Conservation (phyloP, 2,888 invertebrate genomes). For the Frankliniella fusca region DNA sequence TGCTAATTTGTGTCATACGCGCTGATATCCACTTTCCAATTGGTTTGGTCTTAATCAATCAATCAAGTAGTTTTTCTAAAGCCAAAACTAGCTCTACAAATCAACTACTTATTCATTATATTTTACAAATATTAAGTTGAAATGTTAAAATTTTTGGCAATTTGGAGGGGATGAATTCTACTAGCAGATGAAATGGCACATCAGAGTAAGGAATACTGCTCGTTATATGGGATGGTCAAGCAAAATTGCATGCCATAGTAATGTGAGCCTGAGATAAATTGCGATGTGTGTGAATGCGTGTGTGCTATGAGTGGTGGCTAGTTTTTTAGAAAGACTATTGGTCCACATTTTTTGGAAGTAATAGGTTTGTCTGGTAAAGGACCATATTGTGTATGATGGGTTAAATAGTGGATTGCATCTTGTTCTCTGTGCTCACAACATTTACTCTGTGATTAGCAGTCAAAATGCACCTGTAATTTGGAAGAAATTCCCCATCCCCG, state of each 20-base stretch:
- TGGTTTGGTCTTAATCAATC: not conserved
- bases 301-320: not conserved
- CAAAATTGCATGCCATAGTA: conserved; percentile 20
- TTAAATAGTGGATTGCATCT: not conserved
- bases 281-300: conserved; percentile 13
- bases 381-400: not conserved
- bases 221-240: not conserved
- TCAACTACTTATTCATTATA: not conserved
- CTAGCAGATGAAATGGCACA: too few relatives aligned
- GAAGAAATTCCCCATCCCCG: conserved; percentile 2
- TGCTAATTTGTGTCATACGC: not conserved
- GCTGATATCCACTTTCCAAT: too few relatives aligned
- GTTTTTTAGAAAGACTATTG: not conserved
- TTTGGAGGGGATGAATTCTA: too few relatives aligned
- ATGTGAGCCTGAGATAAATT: conserved; percentile 1
- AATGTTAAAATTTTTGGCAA: not conserved
- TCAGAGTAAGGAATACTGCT: not conserved
- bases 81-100: not conserved
- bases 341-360: not conserved
- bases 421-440: not conserved
- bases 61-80: not conserved
- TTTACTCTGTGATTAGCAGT: conserved; percentile 4
- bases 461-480: not conserved
- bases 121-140: not conserved
- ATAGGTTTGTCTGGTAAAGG: not conserved